Percentiles rank a stretch among this genome's conserved stretches.
Conservation (phyloP, 2,888 invertebrate species). For the Oxyteleia sp. region DNA sequence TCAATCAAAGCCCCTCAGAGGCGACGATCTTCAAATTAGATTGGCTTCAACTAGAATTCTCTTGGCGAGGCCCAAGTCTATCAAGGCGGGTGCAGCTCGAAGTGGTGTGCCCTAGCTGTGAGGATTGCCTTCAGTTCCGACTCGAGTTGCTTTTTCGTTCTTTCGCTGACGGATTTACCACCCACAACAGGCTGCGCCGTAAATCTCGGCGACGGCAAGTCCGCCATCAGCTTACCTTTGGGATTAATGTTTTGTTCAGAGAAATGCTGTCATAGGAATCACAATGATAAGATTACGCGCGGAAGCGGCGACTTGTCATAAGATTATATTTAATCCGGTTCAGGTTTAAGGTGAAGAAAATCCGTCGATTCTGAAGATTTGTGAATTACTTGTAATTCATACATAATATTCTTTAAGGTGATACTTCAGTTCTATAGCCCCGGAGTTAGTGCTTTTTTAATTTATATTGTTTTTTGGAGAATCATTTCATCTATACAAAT, state of each 20-base stretch:
- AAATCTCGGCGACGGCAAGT: slow-evolving; percentile 82
- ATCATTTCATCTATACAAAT: no score
- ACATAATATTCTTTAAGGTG: no score
- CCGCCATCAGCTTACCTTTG: slow-evolving; percentile 76
- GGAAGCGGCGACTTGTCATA: slow-evolving; percentile 23
- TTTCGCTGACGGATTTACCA: slow-evolving; percentile 85
- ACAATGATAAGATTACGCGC: slow-evolving; percentile 37
- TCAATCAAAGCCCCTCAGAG: slow-evolving; percentile 87
- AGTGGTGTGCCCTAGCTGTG: slow-evolving; percentile 86
- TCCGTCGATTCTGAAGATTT: no score
- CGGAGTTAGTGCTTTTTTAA: no score
- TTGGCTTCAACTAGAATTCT: slow-evolving; percentile 76
- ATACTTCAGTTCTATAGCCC: no score
- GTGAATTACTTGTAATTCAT: no score
- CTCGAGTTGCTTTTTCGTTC: slow-evolving; percentile 86
- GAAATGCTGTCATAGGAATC: slow-evolving; percentile 21
- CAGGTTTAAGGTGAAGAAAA: no score
- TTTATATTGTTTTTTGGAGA: no score
- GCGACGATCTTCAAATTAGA: slow-evolving; percentile 81
- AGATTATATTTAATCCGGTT: no score
- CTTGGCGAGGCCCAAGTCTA: slow-evolving; percentile 74
- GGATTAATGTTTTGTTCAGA: slow-evolving; percentile 52
- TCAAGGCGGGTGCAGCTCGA: slow-evolving; percentile 87
- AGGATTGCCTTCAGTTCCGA: slow-evolving; percentile 86
- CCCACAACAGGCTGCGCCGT: slow-evolving; percentile 85